These are phyloP conservation scores for Propithecus deckenii DNA, from an alignment of 2,797 vertebrate species.

Conservation along the genomic window DNA sequence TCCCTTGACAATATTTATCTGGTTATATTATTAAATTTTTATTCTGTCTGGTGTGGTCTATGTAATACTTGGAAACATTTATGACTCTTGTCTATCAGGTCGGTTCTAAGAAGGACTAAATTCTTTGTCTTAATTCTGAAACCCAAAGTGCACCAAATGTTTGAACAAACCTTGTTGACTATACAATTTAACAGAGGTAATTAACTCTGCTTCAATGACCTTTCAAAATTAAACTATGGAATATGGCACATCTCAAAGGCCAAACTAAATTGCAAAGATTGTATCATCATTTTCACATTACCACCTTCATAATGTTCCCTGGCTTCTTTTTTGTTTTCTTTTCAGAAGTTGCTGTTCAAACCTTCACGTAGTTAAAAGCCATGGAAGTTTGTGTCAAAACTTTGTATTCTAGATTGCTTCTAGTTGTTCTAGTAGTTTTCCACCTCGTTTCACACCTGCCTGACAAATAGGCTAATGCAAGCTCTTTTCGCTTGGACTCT, in stretches of 20 bases:
- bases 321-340: neutral
- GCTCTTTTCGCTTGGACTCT: neutral
- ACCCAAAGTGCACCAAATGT: neutral
- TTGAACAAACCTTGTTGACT: constrained; percentile 17
- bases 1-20: neutral
- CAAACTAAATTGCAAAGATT: neutral
- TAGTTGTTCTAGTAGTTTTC: neutral
- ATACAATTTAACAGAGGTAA: constrained; percentile 19
- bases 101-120: neutral
- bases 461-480: constrained; percentile 37
- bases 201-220: constrained; percentile 49
- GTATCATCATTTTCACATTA: neutral
- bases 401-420: neutral
- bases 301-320: neutral
- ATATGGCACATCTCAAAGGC: constrained; percentile 7
- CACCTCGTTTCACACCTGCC: neutral
- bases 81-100: neutral
- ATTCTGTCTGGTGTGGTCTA: neutral
- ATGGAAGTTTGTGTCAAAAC: neutral
- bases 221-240: constrained; percentile 37
- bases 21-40: neutral
- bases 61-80: neutral
- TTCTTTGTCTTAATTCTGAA: constrained; percentile 20
- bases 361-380: neutral
- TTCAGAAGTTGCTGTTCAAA: neutral